Conservation (phyloP, 2,888 invertebrate genomes). For the Sinotaia quadrata region DNA sequence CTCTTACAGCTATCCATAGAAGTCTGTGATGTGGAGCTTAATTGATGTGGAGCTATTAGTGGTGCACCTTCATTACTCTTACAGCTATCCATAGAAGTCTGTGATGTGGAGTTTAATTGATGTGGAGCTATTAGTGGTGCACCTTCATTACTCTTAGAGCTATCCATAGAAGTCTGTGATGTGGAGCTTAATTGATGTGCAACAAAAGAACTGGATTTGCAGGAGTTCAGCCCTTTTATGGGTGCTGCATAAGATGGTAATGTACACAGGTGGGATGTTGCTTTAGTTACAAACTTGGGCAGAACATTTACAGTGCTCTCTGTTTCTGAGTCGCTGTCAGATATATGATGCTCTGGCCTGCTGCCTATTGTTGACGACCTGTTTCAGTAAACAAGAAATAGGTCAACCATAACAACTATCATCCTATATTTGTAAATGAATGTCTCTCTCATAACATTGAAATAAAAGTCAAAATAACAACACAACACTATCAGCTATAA, state of each 20-base stretch:
- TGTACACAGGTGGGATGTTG: background rate
- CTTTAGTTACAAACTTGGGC: background rate
- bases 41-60: too few relatives aligned
- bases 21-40: too few relatives aligned
- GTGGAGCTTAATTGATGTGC: too few relatives aligned
- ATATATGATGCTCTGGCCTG: conserved; percentile 7
- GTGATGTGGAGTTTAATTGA: too few relatives aligned
- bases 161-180: too few relatives aligned
- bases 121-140: too few relatives aligned
- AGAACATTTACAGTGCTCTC: background rate
- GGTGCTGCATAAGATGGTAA: background rate
- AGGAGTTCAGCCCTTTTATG: conserved; percentile 71
- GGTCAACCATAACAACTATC: too few relatives aligned
- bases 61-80: conserved; percentile 20
- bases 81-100: conserved; percentile 42
- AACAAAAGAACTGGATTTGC: too few relatives aligned
- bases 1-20: conserved; percentile 41
- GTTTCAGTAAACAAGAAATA: background rate
- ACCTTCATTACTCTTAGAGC: conserved; percentile 32
- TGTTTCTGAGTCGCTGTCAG: conserved; percentile 21
- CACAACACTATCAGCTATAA: too few relatives aligned
- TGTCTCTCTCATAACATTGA: too few relatives aligned
- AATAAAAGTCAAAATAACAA: too few relatives aligned
- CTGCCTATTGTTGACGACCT: conserved; percentile 1
- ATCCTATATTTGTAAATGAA: too few relatives aligned